Evolutionary conservation across 2,888 invertebrate genomes (phyloP).

Genomic region (Nymphalis c-album): DNA sequence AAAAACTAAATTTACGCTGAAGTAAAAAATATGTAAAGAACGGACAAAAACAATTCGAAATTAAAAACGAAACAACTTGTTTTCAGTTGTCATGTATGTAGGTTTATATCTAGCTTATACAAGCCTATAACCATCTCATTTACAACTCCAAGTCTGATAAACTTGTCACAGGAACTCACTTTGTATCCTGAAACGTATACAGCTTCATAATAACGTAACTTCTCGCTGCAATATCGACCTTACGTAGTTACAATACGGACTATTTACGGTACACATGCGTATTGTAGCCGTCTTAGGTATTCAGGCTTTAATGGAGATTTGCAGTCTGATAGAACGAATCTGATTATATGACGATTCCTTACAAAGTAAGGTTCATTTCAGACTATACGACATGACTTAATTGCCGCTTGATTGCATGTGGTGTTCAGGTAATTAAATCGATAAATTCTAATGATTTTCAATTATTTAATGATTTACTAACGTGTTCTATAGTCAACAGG

Average conservation of each 20-base stretch:
- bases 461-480: no score
- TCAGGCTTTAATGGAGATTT: constrained; percentile 25
- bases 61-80: no score
- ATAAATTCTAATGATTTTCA: background rate
- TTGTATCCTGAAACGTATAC: background rate
- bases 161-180: constrained; percentile 6
- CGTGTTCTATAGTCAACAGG: background rate
- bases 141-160: constrained; percentile 11
- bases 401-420: background rate
- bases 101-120: background rate
- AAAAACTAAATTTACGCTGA: no score
- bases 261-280: constrained; percentile 1
- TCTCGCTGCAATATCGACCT: background rate
- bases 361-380: constrained; percentile 13
- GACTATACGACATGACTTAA: background rate
- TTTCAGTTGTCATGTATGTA: background rate
- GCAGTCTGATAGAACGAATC: constrained; percentile 24
- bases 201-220: background rate
- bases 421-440: no score
- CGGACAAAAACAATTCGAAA: no score
- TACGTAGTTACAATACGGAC: constrained; percentile 4
- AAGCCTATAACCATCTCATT: background rate
- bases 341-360: constrained; percentile 23
- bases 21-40: no score
- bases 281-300: constrained; percentile 11